phyloP scores from a whole-genome alignment of 2,113 vertebrate genomes.

The Calidris pugnax region DNA sequence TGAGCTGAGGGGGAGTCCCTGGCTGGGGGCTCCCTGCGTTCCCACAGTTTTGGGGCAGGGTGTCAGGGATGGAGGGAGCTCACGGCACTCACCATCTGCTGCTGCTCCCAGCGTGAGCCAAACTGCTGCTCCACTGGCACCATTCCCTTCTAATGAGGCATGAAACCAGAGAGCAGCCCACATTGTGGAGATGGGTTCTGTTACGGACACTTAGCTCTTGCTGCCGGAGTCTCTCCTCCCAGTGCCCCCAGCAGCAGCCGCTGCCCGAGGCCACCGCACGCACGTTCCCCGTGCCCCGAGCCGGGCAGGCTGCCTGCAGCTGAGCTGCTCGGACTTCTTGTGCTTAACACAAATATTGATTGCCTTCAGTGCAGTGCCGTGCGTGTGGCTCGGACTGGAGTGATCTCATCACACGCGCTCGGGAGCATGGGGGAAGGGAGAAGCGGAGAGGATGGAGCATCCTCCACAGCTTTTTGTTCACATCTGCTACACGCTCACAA shows the following conservation, averaged over 20 bases:
- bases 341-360: constrained; percentile 40
- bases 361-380: constrained; percentile 4
- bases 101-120: not conserved
- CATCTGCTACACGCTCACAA: constrained; percentile 45
- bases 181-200: not conserved
- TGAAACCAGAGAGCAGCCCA: constrained; percentile 31
- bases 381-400: not conserved
- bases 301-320: not conserved
- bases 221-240: not conserved
- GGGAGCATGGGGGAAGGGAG: constrained; percentile 5
- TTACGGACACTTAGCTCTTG: not conserved
- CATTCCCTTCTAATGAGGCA: constrained; percentile 22
- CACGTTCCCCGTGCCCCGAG: not conserved
- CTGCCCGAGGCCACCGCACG: fast-evolving
- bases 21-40: not conserved
- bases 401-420: constrained; percentile 35
- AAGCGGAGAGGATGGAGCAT: constrained; percentile 16
- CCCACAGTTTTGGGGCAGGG: not conserved
- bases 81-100: not conserved
- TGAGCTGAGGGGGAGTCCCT: not conserved
- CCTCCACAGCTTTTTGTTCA: constrained; percentile 65
- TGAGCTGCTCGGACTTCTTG: not conserved
- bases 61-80: not conserved
- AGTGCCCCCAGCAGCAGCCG: not conserved
- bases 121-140: not conserved